These are phyloP conservation scores for Polymixis lichenea DNA, from an alignment of 2,888 invertebrate species.

Conservation along the genomic window DNA sequence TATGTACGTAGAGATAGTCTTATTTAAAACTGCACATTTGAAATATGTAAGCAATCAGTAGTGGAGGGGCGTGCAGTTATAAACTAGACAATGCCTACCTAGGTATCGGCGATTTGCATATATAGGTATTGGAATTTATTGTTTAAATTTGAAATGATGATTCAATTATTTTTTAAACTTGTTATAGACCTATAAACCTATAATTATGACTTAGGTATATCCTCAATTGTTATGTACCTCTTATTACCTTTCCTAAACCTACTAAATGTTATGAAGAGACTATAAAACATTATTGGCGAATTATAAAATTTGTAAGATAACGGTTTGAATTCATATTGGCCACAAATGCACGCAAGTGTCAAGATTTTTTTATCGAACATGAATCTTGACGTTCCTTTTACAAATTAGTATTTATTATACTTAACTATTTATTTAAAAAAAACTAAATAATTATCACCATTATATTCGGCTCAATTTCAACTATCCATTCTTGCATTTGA, in stretches of 20 bases:
- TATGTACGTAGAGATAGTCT: too few relatives aligned
- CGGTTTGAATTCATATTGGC: background rate
- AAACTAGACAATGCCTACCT: background rate
- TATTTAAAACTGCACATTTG: too few relatives aligned
- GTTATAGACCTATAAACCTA: slow-evolving; percentile 13
- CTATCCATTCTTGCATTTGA: background rate
- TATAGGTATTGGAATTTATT: background rate
- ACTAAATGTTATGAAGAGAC: slow-evolving; percentile 39
- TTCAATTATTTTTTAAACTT: background rate
- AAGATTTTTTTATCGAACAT: background rate
- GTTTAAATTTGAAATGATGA: slow-evolving; percentile 17
- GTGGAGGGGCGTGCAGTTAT: too few relatives aligned
- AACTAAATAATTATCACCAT: too few relatives aligned
- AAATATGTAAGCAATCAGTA: too few relatives aligned
- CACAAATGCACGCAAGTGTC: background rate
- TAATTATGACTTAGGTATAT: slow-evolving; percentile 1
- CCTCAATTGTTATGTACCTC: slow-evolving; percentile 6
- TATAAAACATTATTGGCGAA: slow-evolving; percentile 16
- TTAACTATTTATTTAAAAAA: too few relatives aligned
- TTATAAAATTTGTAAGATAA: background rate
- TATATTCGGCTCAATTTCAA: slow-evolving; percentile 1
- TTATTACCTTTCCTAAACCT: too few relatives aligned
- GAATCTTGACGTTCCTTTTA: background rate
- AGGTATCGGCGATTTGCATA: background rate
- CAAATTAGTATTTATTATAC: too few relatives aligned